A percentile compares a stretch with the other conserved stretches of the same genome.
phyloP scores from a whole-genome alignment of 1,140 invertebrate genomes.

The Wasmannia auropunctata region DNA sequence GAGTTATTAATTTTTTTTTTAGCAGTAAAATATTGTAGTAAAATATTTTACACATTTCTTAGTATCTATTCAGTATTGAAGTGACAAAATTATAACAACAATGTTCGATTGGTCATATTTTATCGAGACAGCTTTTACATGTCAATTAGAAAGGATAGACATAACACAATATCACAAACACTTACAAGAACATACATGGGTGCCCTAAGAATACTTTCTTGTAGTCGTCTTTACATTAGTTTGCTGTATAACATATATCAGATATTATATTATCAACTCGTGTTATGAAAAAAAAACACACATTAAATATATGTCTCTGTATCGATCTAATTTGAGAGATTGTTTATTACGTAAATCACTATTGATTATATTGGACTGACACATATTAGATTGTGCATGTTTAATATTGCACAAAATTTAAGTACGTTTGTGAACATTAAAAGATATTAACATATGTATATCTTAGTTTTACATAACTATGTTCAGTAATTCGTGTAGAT shows the following conservation, averaged over 20 bases:
- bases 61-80: neutral
- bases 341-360: neutral
- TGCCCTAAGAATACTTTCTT: constrained; percentile 81
- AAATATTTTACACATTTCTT: constrained; percentile 35
- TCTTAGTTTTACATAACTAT: constrained; percentile 17
- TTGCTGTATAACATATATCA: constrained; percentile 82
- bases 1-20: constrained; percentile 38
- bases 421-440: constrained; percentile 17
- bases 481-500: neutral
- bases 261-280: constrained; percentile 41
- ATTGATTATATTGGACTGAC: neutral
- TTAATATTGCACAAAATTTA: constrained; percentile 27
- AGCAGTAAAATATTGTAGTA: constrained; percentile 30
- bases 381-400: neutral
- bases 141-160: constrained; percentile 58
- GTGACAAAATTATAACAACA: constrained; percentile 26
- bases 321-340: constrained; percentile 4
- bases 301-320: neutral
- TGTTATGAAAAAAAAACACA: constrained; percentile 11
- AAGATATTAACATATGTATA: constrained; percentile 19
- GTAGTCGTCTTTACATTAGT: constrained; percentile 82
- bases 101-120: constrained; percentile 44
- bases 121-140: constrained; percentile 51
- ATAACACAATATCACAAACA: constrained; percentile 77
- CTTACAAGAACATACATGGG: constrained; percentile 83